Evolutionary conservation across 2,888 invertebrate genomes (phyloP), one percentile per base, ranked within the genome.

Genomic region (Acanthosoma haemorrhoidale): DNA sequence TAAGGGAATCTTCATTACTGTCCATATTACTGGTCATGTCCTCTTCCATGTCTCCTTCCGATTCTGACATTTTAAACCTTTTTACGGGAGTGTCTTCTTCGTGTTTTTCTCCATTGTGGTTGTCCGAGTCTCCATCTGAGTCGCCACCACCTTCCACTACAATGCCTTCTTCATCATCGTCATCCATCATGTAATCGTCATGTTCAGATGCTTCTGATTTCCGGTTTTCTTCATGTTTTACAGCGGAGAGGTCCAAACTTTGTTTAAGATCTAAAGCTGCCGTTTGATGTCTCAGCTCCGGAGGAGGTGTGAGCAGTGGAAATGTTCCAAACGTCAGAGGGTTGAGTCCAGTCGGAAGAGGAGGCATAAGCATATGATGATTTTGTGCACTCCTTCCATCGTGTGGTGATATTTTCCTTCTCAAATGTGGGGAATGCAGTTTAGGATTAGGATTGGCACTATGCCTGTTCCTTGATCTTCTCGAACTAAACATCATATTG

Each of bases 361-460:
- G 89, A 64, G 92, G 89, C 73, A 92, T 84, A 2, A 92, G 82
- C 51, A 93, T 83, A 9, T 91, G 88, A 79, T 93, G 93, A 1
- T 92, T 87, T 82, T 93, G 93, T 3, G 94, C 88, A 72, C 92
- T 93, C 75, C 95, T 85, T 0, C 95, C 95, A 76, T 95, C 95
- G 77, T 95, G 94, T 0, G 95, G 95, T 18, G 94, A 94, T 76
- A 95, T 94, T 82, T 96, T 96, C 76, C 96, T 84, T 72, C 96
- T 84, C 75, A 96, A 82, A 80, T 96, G 96, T 1, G 97, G 96
- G 70, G 96, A 95, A 81, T 98, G 98, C 16, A 98, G 82, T 80
- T 98, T 98, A 0, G 98, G 98, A 81, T 98, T 98, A 0, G 97
- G 97, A 81, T 98, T 98, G 9, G 97, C 96, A 80, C 95, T 95